Evolutionary conservation across 1,140 invertebrate species (phyloP).

Genomic region (Luehdorfia chinensis): DNA sequence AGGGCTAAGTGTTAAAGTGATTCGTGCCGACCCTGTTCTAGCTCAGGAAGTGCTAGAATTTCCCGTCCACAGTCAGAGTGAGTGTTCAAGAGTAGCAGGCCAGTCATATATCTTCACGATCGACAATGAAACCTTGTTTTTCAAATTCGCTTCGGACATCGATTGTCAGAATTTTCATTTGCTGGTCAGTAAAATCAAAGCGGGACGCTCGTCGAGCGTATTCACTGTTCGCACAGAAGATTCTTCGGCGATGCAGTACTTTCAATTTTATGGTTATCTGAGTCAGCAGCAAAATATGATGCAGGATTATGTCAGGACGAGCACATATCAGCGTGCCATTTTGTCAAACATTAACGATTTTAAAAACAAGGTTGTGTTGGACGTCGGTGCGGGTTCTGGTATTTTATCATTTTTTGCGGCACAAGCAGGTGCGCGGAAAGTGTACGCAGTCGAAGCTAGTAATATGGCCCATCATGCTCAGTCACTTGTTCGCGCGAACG

Average conservation of each 20-base stretch:
- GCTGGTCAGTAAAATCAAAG: slow-evolving; percentile 86
- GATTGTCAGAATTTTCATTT: slow-evolving; percentile 88
- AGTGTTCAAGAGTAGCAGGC: slow-evolving; percentile 82
- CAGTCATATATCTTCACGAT: slow-evolving; percentile 84
- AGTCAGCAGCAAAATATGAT: slow-evolving; percentile 99
- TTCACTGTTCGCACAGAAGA: slow-evolving; percentile 98
- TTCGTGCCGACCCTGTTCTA: slow-evolving; percentile 68
- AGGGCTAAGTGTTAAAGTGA: slow-evolving; percentile 84
- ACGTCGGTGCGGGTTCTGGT: slow-evolving; percentile 98
- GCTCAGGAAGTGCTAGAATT: slow-evolving; percentile 80
- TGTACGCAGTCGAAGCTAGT: slow-evolving; percentile 99
- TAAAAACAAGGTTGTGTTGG: slow-evolving; percentile 92
- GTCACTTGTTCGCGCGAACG: slow-evolving; percentile 93
- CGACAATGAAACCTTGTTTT: slow-evolving; percentile 80
- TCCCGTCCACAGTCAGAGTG: slow-evolving; percentile 81
- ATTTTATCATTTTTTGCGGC: slow-evolving; percentile 99
- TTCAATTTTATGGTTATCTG: slow-evolving; percentile 98
- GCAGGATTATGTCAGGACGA: slow-evolving; percentile 98
- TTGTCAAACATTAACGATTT: slow-evolving; percentile 96
- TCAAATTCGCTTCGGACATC: slow-evolving; percentile 72
- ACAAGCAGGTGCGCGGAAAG: slow-evolving; percentile 97
- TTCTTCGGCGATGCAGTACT: slow-evolving; percentile 98
- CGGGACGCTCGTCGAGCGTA: slow-evolving; percentile 87
- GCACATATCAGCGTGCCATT: slow-evolving; percentile 98
- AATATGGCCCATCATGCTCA: slow-evolving; percentile 99